Evolutionary conservation across 2,888 invertebrate species (phyloP).

Genomic region (Meloe dianella): DNA sequence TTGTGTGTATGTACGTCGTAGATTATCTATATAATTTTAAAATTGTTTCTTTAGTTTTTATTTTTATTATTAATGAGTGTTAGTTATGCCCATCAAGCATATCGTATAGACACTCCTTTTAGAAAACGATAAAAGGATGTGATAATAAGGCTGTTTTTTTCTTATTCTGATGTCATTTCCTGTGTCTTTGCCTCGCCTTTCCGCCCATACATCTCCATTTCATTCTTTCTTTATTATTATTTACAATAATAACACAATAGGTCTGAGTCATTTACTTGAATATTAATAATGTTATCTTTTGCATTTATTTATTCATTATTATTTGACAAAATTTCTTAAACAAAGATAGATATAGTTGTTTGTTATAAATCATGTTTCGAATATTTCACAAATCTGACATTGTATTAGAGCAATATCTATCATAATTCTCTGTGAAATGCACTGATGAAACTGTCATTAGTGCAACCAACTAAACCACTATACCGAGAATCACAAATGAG

Average conservation of each 20-base stretch:
- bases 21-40: background rate
- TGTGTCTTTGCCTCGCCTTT: slow-evolving; percentile 26
- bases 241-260: background rate
- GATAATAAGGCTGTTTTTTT: slow-evolving; percentile 22
- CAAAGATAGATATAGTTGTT: too few species aligned
- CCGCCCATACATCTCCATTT: slow-evolving; percentile 12
- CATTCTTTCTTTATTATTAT: background rate
- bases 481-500: slow-evolving; percentile 47
- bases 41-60: background rate
- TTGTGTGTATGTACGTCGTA: background rate
- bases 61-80: slow-evolving; percentile 22
- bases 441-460: slow-evolving; percentile 35
- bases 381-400: slow-evolving; percentile 31
- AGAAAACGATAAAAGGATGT: slow-evolving; percentile 23
- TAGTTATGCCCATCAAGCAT: slow-evolving; percentile 19
- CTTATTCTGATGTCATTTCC: slow-evolving; percentile 26
- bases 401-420: slow-evolving; percentile 30
- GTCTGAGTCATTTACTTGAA: slow-evolving; percentile 20
- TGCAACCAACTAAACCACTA: slow-evolving; percentile 37
- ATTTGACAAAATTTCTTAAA: background rate
- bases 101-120: slow-evolving; percentile 24
- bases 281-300: slow-evolving; percentile 24
- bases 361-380: slow-evolving; percentile 8
- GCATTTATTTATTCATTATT: background rate
- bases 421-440: slow-evolving; percentile 41